A percentile compares a stretch with the other conserved stretches of the same genome.
These are phyloP conservation scores for Dexiosoma caninum DNA, from an alignment of 2,888 invertebrate species.

Conservation along the genomic window DNA sequence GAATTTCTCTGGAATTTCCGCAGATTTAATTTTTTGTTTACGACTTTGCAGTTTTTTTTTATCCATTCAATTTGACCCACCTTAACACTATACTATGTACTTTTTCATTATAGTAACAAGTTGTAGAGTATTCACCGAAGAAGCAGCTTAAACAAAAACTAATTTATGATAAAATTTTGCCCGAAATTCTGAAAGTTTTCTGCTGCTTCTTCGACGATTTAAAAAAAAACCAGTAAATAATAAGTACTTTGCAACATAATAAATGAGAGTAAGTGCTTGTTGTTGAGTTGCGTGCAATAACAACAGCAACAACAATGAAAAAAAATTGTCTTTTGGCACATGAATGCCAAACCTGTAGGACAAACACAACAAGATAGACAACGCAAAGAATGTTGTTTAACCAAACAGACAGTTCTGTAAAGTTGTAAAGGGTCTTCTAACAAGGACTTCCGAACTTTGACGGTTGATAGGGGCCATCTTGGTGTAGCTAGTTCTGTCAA, in stretches of 20 bases:
- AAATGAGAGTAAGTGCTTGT: constrained; percentile 5
- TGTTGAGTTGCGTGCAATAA: not conserved
- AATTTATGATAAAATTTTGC: constrained; percentile 32
- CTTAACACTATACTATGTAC: no score
- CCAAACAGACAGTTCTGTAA: not conserved
- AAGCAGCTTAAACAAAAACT: constrained; percentile 1
- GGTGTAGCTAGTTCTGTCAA: no score
- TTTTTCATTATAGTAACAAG: no score
- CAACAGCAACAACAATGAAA: not conserved
- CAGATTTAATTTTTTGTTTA: no score
- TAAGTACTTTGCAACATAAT: constrained; percentile 9
- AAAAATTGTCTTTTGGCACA: not conserved
- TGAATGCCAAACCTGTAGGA: constrained; percentile 17
- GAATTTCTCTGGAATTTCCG: no score
- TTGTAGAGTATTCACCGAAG: not conserved
- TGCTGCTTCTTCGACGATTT: not conserved
- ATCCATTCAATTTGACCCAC: no score
- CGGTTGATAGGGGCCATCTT: no score
- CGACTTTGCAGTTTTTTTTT: no score
- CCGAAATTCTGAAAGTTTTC: not conserved
- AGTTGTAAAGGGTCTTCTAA: no score
- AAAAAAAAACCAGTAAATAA: not conserved
- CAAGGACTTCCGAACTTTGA: no score
- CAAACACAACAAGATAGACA: not conserved
- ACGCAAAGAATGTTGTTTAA: constrained; percentile 28